Evolutionary conservation across 2,888 invertebrate genomes (phyloP), one percentile per base, ranked within the genome.

Genomic region (Dryobotodes eremita): DNA sequence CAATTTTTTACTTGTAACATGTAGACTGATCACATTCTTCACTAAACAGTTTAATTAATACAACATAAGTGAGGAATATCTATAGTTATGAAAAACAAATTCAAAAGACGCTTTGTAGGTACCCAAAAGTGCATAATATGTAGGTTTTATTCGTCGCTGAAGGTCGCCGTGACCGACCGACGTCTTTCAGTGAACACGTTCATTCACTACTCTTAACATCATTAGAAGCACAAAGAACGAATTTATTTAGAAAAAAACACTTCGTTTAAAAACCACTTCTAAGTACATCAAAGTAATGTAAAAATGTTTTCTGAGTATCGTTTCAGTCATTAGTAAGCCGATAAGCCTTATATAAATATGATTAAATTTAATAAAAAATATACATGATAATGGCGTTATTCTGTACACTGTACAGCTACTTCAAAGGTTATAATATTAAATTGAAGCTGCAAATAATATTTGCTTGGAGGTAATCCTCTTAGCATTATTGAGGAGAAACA

Each of bases 381-480:
- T n/a, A 55, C 13, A 17, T 20, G 53, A 55, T 17, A 48, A 55
- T 20, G 23, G 36, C 23, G 36, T 26, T 42, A 80, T 61, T 79
- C 1, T 66, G 46, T 74, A 66, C 46, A 61, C 11, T 57, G 23
- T 68, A 62, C 26, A 57, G 50, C n/a, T 55, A 42, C 70, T 66
- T 73, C 53, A 68, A 62, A 66, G 66, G 74, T 74, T 74, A 71
- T 74, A 46, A 71, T 74, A 46, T 80, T 66, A 31, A 68, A 83
- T 81, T 53, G 59, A 81, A 74, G 26, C 50, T n/a, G 7, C 50
- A 55, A 69, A 61, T 65, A 57, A 59, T 75, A 53, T 75, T 81
- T 62, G 62, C 42, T 74, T 31, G 46, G 46, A 62, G 42, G 69
- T 82, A 78, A 82, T 79, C 79, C 64, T 53, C 69, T 79, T 84